Conservation (phyloP, 2,113 vertebrate species). For the Petrocephalus zakoni region DNA sequence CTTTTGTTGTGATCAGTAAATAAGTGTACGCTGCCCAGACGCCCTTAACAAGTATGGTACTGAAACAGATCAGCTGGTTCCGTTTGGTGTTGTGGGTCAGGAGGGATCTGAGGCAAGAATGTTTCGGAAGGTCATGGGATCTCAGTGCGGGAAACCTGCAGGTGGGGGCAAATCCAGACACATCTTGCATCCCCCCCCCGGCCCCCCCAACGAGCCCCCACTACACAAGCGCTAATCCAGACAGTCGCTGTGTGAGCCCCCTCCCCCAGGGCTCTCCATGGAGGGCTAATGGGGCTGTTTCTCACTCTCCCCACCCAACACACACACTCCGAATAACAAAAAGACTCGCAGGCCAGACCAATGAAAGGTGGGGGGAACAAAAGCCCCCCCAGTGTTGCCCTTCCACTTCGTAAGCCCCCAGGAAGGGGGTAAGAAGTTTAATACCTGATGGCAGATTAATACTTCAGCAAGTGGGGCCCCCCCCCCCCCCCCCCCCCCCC, state of each 20-base stretch:
- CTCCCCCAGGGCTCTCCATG: not conserved
- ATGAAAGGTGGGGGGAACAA: not conserved
- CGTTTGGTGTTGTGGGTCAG: not conserved
- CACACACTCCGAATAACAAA: not conserved
- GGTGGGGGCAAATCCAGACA: not conserved
- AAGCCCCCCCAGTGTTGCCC: not conserved
- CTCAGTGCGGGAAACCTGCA: not conserved
- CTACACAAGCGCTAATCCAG: not conserved
- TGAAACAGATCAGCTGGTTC: not conserved
- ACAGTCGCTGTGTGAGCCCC: not conserved
- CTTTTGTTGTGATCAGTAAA: not conserved
- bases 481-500: not conserved
- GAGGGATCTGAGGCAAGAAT: not conserved
- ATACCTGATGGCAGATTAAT: not conserved
- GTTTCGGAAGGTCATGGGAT: not conserved
- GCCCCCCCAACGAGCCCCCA: not conserved
- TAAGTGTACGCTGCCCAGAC: not conserved
- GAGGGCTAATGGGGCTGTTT: not conserved
- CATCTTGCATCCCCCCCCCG: not conserved
- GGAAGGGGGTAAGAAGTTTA: not conserved
- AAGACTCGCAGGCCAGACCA: not conserved
- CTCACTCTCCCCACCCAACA: not conserved
- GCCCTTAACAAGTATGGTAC: not conserved
- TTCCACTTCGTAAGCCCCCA: not conserved
- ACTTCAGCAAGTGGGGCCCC: not conserved